phyloP scores from a whole-genome alignment of 2,797 vertebrate genomes.

The Megaceryle alcyon region DNA sequence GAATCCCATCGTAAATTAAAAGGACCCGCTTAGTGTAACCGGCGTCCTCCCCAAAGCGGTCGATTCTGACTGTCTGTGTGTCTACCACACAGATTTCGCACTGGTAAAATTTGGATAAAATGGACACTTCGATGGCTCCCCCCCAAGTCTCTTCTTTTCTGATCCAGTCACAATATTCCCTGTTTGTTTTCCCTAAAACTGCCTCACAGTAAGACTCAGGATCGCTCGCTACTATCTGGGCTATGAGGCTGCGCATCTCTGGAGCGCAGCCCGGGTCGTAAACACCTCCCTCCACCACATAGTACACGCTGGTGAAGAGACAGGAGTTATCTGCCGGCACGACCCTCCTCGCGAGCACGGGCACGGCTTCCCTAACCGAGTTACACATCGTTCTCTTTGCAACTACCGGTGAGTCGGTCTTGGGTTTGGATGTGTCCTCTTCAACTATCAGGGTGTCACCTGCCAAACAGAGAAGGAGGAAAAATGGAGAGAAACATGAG shows the following conservation, averaged over 20 bases:
- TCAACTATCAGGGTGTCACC: slow-evolving; percentile 97
- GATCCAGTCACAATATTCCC: slow-evolving; percentile 96
- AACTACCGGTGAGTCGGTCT: slow-evolving; percentile 75
- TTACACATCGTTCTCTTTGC: slow-evolving; percentile 76
- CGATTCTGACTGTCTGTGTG: slow-evolving; percentile 96
- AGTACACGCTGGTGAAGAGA: slow-evolving; percentile 95
- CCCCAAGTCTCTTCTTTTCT: slow-evolving; percentile 94
- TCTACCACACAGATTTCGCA: slow-evolving; percentile 98
- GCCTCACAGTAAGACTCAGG: slow-evolving; percentile 90
- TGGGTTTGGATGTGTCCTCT: slow-evolving; percentile 89
- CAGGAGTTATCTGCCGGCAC: slow-evolving; percentile 98
- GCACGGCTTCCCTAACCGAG: slow-evolving; percentile 71
- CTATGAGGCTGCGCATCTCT: slow-evolving; percentile 94
- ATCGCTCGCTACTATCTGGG: slow-evolving; percentile 92
- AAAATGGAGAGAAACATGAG: background rate
- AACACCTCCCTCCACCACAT: slow-evolving; percentile 93
- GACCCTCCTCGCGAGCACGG: slow-evolving; percentile 83
- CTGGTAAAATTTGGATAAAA: slow-evolving; percentile 95
- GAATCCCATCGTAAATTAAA: slow-evolving; percentile 97
- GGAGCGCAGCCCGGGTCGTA: slow-evolving; percentile 89
- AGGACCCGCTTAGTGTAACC: slow-evolving; percentile 92
- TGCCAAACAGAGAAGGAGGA: slow-evolving; percentile 64
- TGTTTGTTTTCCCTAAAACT: slow-evolving; percentile 91
- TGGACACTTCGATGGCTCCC: slow-evolving; percentile 96
- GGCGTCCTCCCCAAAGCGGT: slow-evolving; percentile 95